Conservation (phyloP, 2,888 invertebrate genomes). For the Parelbella ahira region DNA sequence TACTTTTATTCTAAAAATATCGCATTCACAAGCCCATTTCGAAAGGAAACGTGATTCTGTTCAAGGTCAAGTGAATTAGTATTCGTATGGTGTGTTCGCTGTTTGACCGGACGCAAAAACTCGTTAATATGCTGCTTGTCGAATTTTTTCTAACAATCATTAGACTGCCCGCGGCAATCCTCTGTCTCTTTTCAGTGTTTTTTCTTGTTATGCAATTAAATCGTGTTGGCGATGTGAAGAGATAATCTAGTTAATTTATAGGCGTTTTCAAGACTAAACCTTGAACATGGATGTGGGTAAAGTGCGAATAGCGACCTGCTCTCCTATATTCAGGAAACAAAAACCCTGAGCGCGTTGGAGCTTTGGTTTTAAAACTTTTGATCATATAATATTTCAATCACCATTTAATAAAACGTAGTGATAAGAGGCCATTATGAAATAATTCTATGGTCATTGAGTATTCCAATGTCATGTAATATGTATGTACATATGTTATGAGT, state of each 20-base stretch:
- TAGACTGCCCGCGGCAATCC: conserved; percentile 47
- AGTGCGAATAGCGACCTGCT: too few species aligned
- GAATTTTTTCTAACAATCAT: conserved; percentile 66
- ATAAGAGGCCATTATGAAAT: too few species aligned
- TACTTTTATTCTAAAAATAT: conserved; percentile 78
- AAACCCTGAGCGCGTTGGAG: too few species aligned
- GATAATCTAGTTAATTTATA: neutral
- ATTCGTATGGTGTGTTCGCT: conserved; percentile 69
- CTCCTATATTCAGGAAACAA: too few species aligned
- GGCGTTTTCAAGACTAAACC: too few species aligned
- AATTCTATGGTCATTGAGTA: too few species aligned
- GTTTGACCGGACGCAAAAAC: conserved; percentile 75
- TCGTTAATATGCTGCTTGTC: conserved; percentile 64
- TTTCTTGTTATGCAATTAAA: conserved; percentile 36
- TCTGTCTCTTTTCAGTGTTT: conserved; percentile 33
- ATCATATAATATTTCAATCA: too few species aligned
- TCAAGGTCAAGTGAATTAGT: conserved; percentile 77
- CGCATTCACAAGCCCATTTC: conserved; percentile 78
- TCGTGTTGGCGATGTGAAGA: conserved; percentile 24
- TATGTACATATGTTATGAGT: too few species aligned
- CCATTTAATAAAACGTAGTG: too few species aligned
- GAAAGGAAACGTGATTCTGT: conserved; percentile 78
- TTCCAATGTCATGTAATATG: too few species aligned
- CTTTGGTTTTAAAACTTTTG: too few species aligned
- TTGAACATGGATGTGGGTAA: too few species aligned